Conservation (phyloP, 2,888 invertebrate species). For the Folsomia manolachei region DNA sequence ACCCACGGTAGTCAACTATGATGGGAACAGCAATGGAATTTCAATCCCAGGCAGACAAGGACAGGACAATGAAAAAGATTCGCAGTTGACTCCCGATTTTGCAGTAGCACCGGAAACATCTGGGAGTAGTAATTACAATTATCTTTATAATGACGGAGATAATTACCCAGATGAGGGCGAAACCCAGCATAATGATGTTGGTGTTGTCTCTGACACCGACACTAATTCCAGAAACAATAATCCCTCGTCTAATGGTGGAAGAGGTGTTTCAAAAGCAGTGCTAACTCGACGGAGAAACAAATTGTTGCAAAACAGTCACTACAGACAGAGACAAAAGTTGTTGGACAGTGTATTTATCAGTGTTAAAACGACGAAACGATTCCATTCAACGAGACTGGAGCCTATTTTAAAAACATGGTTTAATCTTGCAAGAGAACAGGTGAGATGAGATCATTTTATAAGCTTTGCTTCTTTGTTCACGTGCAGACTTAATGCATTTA, state of each 20-base stretch:
- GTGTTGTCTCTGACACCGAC: too few relatives aligned
- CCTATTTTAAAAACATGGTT: conserved; percentile 94
- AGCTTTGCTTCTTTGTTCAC: too few relatives aligned
- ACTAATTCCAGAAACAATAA: neutral
- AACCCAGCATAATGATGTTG: conserved; percentile 7
- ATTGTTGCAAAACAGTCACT: conserved; percentile 30
- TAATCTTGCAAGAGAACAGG: conserved; percentile 85
- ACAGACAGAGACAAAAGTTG: conserved; percentile 31
- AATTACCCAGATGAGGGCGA: conserved; percentile 24
- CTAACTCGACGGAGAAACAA: conserved; percentile 13
- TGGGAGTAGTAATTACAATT: conserved; percentile 31
- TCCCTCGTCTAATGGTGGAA: conserved; percentile 9
- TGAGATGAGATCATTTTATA: conserved; percentile 55
- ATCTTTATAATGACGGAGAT: conserved; percentile 31
- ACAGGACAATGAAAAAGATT: conserved; percentile 7
- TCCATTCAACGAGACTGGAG: conserved; percentile 78
- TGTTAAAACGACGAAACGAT: conserved; percentile 89
- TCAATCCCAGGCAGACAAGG: neutral
- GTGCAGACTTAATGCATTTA: too few relatives aligned
- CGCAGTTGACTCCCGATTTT: conserved; percentile 15
- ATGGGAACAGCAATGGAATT: neutral
- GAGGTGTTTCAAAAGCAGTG: neutral
- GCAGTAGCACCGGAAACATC: conserved; percentile 39
- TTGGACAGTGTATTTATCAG: conserved; percentile 88
- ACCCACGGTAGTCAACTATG: conserved; percentile 7